Conservation (phyloP, 2,797 vertebrate species). For the Trachurus trachurus region DNA sequence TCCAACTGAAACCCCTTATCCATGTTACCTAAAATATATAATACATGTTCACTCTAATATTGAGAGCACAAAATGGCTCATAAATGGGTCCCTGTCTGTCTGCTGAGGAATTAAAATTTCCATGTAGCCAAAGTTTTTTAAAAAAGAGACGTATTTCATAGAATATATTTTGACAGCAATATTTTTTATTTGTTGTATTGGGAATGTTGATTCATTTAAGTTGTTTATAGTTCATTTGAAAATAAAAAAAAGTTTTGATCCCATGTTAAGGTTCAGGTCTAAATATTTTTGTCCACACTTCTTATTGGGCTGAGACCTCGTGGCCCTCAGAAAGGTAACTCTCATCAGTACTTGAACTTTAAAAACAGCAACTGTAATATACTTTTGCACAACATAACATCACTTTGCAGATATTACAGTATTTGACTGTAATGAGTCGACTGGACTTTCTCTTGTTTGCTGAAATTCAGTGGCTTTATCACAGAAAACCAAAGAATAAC, state of each 20-base stretch:
- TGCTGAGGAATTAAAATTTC: background rate
- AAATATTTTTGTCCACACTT: background rate
- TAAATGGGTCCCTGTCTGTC: background rate
- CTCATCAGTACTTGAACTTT: background rate
- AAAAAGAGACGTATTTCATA: background rate
- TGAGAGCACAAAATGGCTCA: background rate
- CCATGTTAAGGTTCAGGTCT: background rate
- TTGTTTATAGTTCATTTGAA: slow-evolving; percentile 36
- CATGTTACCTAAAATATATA: background rate
- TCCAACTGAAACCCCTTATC: background rate
- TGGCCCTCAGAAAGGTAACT: background rate
- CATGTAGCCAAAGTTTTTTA: slow-evolving; percentile 25
- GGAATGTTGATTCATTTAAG: background rate
- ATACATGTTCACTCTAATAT: slow-evolving; percentile 17
- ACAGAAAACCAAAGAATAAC: slow-evolving; percentile 31
- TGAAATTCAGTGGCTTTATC: background rate
- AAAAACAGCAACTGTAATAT: background rate
- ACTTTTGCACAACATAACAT: background rate
- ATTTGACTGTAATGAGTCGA: background rate
- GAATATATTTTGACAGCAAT: slow-evolving; percentile 25
- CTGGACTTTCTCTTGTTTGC: background rate
- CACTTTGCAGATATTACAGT: background rate
- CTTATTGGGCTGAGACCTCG: background rate
- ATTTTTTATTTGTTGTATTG: slow-evolving; percentile 22
- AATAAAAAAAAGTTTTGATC: slow-evolving; percentile 21